Evolutionary conservation across 2,797 vertebrate genomes (phyloP), one percentile per base, ranked within the genome.

Genomic region (Sylvilagus floridanus): DNA sequence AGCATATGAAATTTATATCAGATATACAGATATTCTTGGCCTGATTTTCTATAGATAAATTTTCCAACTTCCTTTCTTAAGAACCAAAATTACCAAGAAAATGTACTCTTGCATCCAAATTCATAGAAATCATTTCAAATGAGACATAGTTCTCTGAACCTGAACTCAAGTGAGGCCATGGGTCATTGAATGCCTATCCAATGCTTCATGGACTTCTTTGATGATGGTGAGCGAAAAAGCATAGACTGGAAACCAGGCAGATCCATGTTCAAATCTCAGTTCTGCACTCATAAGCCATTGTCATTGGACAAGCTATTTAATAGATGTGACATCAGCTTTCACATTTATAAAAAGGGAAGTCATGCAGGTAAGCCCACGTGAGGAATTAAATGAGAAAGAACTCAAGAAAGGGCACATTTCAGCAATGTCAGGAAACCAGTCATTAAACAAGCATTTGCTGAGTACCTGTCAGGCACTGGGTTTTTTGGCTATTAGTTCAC

Each of bases 51-150:
- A 32, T 66, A 91, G 30, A 82, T 19, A 81, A 62, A 63, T 19
- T 85, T 66, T 89, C 87, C 47, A 37, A 16, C 54, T 66, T 30
- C 5, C 90, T 90, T 75, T 79, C 82, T 95, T 86, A 90, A 79
- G 73, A 85, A 57, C 10, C 35, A 35, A 65, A 81, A 86, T 72
- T 22, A 30, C 57, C 69, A 85, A 79, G 50, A 92, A 92, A 96
- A 94, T 73, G 35, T 66, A 69, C 81, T 50, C 17, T 63, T 90
- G 16, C 21, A 50, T 82, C 66, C 26, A 63, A 1, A 83, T 35
- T 63, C 19, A 85, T 91, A 66, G 54, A 95, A 88, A 66, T 54
- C 32, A 88, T 95, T 78, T 95, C 75, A 84, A 87, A 69, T 83
- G 24, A 93, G 71, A 10, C 57, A 32, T 35, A 72, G 9, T 91